A percentile compares a stretch with the other conserved stretches of the same genome.
Evolutionary conservation across 2,113 vertebrate species (phyloP).

Genomic region (Canis aureus): DNA sequence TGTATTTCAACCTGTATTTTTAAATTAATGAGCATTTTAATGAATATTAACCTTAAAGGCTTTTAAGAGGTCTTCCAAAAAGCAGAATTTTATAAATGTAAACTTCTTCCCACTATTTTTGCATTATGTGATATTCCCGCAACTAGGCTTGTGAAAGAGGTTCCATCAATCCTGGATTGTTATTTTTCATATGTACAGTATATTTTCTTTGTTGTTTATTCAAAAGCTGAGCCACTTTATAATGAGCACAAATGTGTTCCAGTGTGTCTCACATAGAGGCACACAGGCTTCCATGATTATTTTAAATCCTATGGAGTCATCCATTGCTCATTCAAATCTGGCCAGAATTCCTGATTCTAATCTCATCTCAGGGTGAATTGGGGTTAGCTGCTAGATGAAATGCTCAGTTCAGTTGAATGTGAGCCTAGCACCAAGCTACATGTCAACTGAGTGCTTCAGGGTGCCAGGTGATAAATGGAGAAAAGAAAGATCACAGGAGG

Average conservation of each 20-base stretch:
- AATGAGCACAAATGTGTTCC: not conserved
- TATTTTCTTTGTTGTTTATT: slow-evolving; percentile 29
- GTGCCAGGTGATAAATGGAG: slow-evolving; percentile 58
- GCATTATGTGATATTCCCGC: not conserved
- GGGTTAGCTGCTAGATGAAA: slow-evolving; percentile 70
- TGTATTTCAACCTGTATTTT: slow-evolving; percentile 25
- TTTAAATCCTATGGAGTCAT: slow-evolving; percentile 65
- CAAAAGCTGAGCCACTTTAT: slow-evolving; percentile 43
- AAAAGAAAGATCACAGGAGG: slow-evolving; percentile 54
- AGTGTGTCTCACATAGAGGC: not conserved
- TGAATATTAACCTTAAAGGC: not conserved
- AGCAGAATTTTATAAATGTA: slow-evolving; percentile 27
- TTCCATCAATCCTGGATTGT: not conserved
- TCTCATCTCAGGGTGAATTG: slow-evolving; percentile 64
- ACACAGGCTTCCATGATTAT: slow-evolving; percentile 8
- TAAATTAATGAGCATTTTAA: not conserved
- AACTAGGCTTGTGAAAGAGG: not conserved
- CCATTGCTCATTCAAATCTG: slow-evolving; percentile 72
- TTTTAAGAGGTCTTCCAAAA: slow-evolving; percentile 16
- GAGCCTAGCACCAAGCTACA: slow-evolving; percentile 47
- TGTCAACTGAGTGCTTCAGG: slow-evolving; percentile 23
- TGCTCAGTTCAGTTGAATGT: slow-evolving; percentile 62
- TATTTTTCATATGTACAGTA: not conserved
- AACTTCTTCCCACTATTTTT: not conserved
- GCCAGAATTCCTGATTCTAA: slow-evolving; percentile 68